Evolutionary conservation across 2,797 vertebrate species (phyloP).

Genomic region (Scomberomorus guttatus): DNA sequence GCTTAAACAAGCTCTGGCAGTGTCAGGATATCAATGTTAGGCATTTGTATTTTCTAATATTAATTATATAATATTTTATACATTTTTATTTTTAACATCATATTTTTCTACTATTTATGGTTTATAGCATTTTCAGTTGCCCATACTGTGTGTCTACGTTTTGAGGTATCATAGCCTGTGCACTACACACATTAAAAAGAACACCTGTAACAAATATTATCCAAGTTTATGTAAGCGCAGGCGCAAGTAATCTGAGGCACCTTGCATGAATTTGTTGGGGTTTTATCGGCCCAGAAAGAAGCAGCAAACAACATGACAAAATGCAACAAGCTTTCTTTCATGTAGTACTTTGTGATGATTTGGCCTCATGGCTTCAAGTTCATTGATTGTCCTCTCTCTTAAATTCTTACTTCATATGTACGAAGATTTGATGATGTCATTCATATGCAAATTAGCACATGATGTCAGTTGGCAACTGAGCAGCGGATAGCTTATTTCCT

Average conservation of each 20-base stretch:
- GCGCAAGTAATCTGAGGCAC: background rate
- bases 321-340: background rate
- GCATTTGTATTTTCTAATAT: background rate
- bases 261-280: background rate
- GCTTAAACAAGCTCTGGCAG: background rate
- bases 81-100: background rate
- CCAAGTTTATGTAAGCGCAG: background rate
- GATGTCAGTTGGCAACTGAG: background rate
- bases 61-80: no score
- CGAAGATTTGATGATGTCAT: background rate
- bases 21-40: background rate
- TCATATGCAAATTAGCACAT: slow-evolving; percentile 3
- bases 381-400: background rate
- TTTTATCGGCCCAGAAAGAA: background rate
- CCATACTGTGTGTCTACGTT: background rate
- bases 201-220: background rate
- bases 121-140: background rate
- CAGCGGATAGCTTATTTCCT: slow-evolving; percentile 3
- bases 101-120: background rate
- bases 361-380: background rate
- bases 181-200: background rate
- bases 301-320: background rate
- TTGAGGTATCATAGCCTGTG: no score
- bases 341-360: background rate
- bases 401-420: slow-evolving; percentile 6